These are phyloP conservation scores for Drosophila tropicalis DNA, from an alignment of 1,140 invertebrate species.

Conservation along the genomic window DNA sequence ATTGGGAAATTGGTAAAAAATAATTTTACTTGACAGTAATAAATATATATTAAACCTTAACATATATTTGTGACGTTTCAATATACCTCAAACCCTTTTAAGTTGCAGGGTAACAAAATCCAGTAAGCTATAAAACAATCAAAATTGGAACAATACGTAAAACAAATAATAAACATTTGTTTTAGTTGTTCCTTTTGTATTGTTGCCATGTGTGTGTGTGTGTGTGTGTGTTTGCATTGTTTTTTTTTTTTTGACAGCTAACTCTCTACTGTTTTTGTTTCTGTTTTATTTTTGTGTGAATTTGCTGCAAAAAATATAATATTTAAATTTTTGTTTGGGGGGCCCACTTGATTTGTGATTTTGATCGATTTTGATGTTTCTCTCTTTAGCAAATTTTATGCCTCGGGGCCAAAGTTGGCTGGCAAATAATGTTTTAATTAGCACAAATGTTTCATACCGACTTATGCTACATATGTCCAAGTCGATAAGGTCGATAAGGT, in stretches of 20 bases:
- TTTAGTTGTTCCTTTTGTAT: background rate
- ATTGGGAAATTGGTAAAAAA: too few species aligned
- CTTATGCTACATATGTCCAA: background rate
- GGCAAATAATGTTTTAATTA: constrained; percentile 61
- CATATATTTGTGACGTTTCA: background rate
- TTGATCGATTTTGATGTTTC: constrained; percentile 28
- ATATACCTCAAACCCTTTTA: background rate
- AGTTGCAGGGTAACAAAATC: background rate
- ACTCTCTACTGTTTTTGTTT: constrained; percentile 48
- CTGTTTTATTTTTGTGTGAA: constrained; percentile 20
- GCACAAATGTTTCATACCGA: constrained; percentile 20
- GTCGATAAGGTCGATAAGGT: background rate
- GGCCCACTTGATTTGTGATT: constrained; percentile 49
- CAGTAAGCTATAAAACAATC: constrained; percentile 42
- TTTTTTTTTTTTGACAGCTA: constrained; percentile 45
- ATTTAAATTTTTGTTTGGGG: constrained; percentile 3
- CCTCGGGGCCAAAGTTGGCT: constrained; percentile 51
- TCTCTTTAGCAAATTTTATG: constrained; percentile 20
- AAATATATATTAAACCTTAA: too few species aligned
- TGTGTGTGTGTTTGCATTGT: constrained; percentile 10
- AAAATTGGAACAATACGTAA: constrained; percentile 59
- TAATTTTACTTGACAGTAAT: too few species aligned
- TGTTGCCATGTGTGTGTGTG: constrained; percentile 7
- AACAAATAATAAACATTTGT: constrained; percentile 48
- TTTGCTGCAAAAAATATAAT: background rate